Base-by-base conservation (phyloP, 2,113 vertebrate species). In the Coryphaenoides rupestris region DNA sequence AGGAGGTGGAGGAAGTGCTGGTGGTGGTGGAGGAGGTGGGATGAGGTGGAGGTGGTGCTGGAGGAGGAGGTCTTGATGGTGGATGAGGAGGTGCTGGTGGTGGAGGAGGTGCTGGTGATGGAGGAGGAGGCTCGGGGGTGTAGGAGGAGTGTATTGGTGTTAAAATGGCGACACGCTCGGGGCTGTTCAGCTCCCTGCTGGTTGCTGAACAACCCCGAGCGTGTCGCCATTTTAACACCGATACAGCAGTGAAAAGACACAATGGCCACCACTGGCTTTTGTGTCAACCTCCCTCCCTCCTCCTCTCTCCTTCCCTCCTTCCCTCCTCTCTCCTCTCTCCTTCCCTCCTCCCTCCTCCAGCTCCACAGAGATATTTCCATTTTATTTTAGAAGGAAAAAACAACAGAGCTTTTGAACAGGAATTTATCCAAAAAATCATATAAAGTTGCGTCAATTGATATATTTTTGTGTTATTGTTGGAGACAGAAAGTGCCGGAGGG, bases 161-260 rank as follows among this genome's bases (percentile, higher is more conserved):
- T 93, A 91, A 93, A 94, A 89, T 92, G 89, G 93, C 91, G 92
- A 92, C 93, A 93, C 90, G 90, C 89, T 89, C 81, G 68, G 90
- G 82, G 79, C 90, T 89, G 92, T 91, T 94, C 70, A 85, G 78
- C 79, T 89, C 92, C 86, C 92, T 89, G 92, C 92, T 89, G 92
- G 86, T 92, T 89, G 79, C 78, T 85, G 70, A 94, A 91, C 92
- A 89, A 89, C 79, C 82, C 90, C 68, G 81, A 89, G 89, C 90
- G 90, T 93, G 93, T 92, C 92, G 91, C 93, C 89, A 92, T 89
- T 94, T 93, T 91, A 93, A 92, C 92, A 92, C 93, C 92, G 91
- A 94, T 92, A 93, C 86, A 88, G 78, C 89, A 66, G 86, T 90
- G 90, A 92, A 92, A 91, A 86, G 84, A 67, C 22, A 91, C 91